These are phyloP conservation scores for Hydrochoerus hydrochaeris DNA, from an alignment of 2,113 vertebrate genomes.

Conservation along the genomic window DNA sequence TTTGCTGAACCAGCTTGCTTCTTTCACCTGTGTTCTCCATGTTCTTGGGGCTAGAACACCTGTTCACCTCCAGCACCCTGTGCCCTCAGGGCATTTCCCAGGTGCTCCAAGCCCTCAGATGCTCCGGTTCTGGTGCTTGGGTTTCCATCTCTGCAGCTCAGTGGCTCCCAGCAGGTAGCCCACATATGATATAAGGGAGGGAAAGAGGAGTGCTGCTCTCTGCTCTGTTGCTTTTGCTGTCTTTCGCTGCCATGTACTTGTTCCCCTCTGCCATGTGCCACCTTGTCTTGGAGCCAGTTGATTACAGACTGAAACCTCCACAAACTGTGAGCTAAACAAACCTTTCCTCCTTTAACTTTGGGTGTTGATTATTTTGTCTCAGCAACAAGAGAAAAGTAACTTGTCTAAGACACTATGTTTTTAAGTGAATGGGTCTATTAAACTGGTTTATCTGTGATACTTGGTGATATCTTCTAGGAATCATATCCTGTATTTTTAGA, in stretches of 20 bases:
- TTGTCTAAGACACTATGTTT: not conserved
- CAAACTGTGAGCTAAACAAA: not conserved
- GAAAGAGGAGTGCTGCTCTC: not conserved
- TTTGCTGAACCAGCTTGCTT: too few relatives aligned
- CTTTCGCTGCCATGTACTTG: not conserved
- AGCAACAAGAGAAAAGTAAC: not conserved
- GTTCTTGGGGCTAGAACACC: too few relatives aligned
- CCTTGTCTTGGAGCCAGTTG: not conserved
- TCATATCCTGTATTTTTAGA: slow-evolving; percentile 11
- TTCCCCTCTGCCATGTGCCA: not conserved
- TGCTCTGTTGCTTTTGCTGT: not conserved
- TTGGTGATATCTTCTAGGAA: not conserved
- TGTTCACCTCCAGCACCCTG: too few relatives aligned
- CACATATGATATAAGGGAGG: not conserved
- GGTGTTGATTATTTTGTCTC: not conserved
- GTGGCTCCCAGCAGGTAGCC: too few relatives aligned
- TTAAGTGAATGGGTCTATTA: slow-evolving; percentile 29
- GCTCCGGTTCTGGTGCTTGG: too few relatives aligned
- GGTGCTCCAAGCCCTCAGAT: too few relatives aligned
- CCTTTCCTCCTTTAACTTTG: not conserved
- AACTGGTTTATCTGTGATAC: not conserved
- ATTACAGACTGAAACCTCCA: not conserved
- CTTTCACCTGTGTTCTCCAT: too few relatives aligned
- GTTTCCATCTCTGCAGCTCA: too few relatives aligned
- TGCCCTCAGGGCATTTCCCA: too few relatives aligned